Percentiles rank a stretch among this genome's conserved stretches.
Evolutionary conservation across 2,797 vertebrate genomes (phyloP).

Genomic region (Calcarius lapponicus): DNA sequence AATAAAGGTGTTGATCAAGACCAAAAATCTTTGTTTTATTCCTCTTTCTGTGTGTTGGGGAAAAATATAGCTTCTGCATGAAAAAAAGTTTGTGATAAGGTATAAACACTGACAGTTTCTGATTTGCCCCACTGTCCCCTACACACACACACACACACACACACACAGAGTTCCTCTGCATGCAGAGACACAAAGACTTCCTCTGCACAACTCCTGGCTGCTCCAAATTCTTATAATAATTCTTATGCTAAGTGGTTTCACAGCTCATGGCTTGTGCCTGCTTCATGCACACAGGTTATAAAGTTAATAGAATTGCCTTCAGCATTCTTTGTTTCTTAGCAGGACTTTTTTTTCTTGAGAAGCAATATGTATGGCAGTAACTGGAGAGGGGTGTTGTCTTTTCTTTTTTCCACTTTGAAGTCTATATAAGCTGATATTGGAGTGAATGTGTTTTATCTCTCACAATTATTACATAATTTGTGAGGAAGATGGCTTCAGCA

Average conservation of each 20-base stretch:
- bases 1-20: neutral
- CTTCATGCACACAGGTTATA: neutral
- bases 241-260: neutral
- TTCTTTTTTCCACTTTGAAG: neutral
- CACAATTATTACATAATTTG: neutral
- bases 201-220: neutral
- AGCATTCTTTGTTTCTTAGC: neutral
- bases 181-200: too few relatives aligned
- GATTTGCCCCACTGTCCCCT: neutral
- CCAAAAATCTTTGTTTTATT: neutral
- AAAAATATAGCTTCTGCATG: neutral
- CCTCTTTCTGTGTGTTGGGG: neutral
- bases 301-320: neutral
- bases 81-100: neutral
- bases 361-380: neutral
- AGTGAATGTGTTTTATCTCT: neutral
- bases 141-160: too few relatives aligned
- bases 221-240: neutral
- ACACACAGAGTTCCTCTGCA: too few relatives aligned
- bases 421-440: neutral
- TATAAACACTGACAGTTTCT: neutral
- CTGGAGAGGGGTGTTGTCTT: fast-evolving
- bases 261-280: neutral
- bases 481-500: neutral
- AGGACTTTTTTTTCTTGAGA: neutral